phyloP scores from a whole-genome alignment of 2,888 invertebrate genomes.

The Cheilosia urbana region DNA sequence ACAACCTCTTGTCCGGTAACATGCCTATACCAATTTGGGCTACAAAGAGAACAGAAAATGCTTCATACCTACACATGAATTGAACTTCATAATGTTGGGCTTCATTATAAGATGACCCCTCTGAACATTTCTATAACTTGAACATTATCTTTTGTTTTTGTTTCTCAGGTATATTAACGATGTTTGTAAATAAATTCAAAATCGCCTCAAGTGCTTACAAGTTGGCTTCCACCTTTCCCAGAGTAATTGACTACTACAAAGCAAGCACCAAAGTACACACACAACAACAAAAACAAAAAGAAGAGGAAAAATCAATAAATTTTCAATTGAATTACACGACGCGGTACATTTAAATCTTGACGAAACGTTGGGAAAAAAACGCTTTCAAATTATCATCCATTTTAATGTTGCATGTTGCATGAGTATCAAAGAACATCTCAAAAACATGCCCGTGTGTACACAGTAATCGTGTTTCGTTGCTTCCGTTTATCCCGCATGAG shows the following conservation, averaged over 20 bases:
- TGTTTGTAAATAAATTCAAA: slow-evolving; percentile 62
- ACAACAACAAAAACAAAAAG: slow-evolving; percentile 7
- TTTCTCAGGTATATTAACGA: slow-evolving; percentile 61
- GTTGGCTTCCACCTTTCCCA: slow-evolving; percentile 54
- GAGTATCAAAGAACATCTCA: slow-evolving; percentile 68
- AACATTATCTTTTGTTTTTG: slow-evolving; percentile 60
- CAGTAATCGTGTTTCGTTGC: slow-evolving; percentile 65
- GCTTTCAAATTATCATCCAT: slow-evolving; percentile 63
- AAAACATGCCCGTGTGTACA: slow-evolving; percentile 62
- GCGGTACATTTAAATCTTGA: slow-evolving; percentile 64
- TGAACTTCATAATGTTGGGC: slow-evolving; percentile 6
- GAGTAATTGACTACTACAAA: slow-evolving; percentile 45
- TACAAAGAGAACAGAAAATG: slow-evolving; percentile 5
- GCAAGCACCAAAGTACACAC: slow-evolving; percentile 1
- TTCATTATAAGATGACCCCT: neutral
- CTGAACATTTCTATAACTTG: slow-evolving; percentile 27
- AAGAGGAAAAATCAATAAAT: slow-evolving; percentile 51
- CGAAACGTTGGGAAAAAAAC: slow-evolving; percentile 38
- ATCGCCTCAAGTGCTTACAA: slow-evolving; percentile 42
- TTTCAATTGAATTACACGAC: slow-evolving; percentile 54
- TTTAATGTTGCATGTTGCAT: slow-evolving; percentile 69
- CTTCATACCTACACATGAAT: slow-evolving; percentile 9
- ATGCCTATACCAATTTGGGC: slow-evolving; percentile 20
- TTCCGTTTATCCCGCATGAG: slow-evolving; percentile 54
- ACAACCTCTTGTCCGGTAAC: neutral